A percentile compares a stretch with the other conserved stretches of the same genome.
phyloP scores from a whole-genome alignment of 2,888 invertebrate genomes.

The Trilocha varians region DNA sequence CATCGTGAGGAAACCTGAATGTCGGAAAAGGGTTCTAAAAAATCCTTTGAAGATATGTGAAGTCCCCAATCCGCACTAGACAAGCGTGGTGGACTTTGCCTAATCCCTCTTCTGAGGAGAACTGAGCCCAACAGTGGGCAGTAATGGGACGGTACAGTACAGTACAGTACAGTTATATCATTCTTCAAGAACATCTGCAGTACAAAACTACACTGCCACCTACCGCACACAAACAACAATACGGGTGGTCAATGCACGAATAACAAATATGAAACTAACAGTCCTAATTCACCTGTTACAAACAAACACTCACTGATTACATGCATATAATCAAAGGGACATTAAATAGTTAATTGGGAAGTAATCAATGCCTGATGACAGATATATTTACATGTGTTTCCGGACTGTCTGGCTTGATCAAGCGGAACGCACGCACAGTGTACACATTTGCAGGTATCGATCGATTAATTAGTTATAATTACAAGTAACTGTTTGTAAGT shows the following conservation, averaged over 20 bases:
- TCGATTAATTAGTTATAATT: neutral
- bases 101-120: no score
- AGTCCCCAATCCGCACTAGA: no score
- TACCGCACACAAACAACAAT: no score
- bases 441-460: constrained; percentile 12
- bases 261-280: neutral
- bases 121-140: no score
- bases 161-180: no score
- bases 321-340: neutral
- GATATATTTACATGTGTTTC: constrained; percentile 37
- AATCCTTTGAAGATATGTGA: no score
- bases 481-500: neutral
- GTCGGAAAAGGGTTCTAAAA: no score
- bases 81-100: no score
- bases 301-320: neutral
- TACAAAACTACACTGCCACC: no score
- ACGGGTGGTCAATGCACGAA: neutral
- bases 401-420: constrained; percentile 25
- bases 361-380: constrained; percentile 41
- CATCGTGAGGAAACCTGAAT: no score
- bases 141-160: no score
- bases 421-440: constrained; percentile 18
- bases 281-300: neutral
- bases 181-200: no score
- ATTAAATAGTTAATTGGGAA: constrained; percentile 20